Base-by-base conservation (phyloP, 2,797 vertebrate genomes). In the Melopsittacus undulatus region DNA sequence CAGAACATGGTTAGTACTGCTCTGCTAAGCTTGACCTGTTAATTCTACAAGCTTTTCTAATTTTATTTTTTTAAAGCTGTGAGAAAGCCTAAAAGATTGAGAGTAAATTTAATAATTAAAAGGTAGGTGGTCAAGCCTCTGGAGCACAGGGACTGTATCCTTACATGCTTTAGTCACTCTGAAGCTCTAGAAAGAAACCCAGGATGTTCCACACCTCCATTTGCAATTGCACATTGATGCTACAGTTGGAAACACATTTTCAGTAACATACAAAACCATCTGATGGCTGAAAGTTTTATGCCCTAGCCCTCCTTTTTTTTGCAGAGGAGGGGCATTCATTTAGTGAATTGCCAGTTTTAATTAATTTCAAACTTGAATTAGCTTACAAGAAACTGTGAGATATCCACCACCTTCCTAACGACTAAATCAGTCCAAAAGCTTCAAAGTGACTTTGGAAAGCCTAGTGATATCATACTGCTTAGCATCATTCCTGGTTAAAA, bases 371-470 rank as follows among this genome's bases (percentile, higher is more conserved):
- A 70, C 18, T 46, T 67, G 61, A 93, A 83, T 32, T 36, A 51
- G 46, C 43, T 83, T 54, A 51, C 43, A 45, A 76, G 54, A 83
- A 85, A 89, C 46, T 42, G 36, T 15, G 48, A 90, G 68, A 63
- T 30, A 76, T 30, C 8, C 48, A 80, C 19, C 48, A 64, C 42
- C 27, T 56, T 77, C 54, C 22, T 72, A 82, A 91, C 36, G 68
- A 79, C 74, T 89, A 78, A 82, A 92, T 93, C 89, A 83, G 86
- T 93, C 51, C 89, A 81, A 89, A 95, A 91, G 78, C 72, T 82
- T 82, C 89, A 88, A 23, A 56, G 76, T 94, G 86, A 90, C 80
- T 87, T 87, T 61, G 48, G 40, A 85, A 89, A 88, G 51, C 61
- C 43, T 17, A 24, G 26, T 49, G 43, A 83, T 17, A 87, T 83